Percentiles rank a stretch among this genome's conserved stretches.
phyloP scores from a whole-genome alignment of 2,888 invertebrate genomes.

The Stenotaenia linearis region DNA sequence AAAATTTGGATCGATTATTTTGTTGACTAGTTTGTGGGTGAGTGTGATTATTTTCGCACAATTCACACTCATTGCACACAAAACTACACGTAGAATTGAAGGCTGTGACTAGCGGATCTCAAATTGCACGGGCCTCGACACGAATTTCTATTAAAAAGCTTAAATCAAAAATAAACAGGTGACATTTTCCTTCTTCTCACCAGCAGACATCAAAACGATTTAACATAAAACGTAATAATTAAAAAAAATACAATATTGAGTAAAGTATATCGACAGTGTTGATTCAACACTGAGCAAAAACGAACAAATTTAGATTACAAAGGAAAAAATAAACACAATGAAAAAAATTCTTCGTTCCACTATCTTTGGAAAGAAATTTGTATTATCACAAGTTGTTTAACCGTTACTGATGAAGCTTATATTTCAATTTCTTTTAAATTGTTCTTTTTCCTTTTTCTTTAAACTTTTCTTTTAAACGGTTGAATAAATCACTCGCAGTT shows the following conservation, averaged over 20 bases:
- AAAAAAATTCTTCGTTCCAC: background rate
- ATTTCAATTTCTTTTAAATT: background rate
- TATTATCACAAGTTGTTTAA: background rate
- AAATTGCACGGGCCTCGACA: background rate
- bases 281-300: background rate
- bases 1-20: background rate
- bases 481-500: background rate
- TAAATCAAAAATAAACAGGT: background rate
- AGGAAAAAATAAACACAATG: background rate
- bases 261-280: background rate
- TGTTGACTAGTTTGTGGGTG: slow-evolving; percentile 26
- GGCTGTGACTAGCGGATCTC: background rate
- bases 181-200: background rate
- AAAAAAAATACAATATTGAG: too few species aligned
- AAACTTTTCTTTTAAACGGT: background rate
- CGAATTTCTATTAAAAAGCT: background rate
- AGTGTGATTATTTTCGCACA: background rate
- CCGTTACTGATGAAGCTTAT: background rate
- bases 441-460: background rate
- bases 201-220: background rate
- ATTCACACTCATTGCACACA: background rate
- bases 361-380: background rate
- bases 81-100: background rate
- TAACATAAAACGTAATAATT: background rate
- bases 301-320: background rate